Conservation (phyloP, 2,797 vertebrate species). For the Toxotes lorentzi region DNA sequence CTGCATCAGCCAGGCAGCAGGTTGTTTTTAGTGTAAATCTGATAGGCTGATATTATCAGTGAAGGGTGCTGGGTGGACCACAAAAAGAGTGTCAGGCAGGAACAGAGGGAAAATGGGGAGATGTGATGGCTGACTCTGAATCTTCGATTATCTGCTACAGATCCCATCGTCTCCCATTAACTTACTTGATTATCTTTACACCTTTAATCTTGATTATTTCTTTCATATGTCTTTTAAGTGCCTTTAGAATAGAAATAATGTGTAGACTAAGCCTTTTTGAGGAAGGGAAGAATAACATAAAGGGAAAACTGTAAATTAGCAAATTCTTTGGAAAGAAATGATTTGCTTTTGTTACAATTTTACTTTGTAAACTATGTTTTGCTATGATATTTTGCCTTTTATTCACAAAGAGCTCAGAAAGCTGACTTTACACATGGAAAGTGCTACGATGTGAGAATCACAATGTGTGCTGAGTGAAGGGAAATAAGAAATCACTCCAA, state of each 20-base stretch:
- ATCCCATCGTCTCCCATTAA: conserved; percentile 56
- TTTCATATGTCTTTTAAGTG: conserved; percentile 90
- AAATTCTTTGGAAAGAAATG: conserved; percentile 37
- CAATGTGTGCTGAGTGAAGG: conserved; percentile 19
- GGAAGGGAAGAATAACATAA: conserved; percentile 56
- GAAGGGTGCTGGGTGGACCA: conserved; percentile 75
- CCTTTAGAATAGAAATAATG: conserved; percentile 88
- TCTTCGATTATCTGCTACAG: conserved; percentile 58
- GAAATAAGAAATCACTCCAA: conserved; percentile 18
- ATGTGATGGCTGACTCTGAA: conserved; percentile 49
- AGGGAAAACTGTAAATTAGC: conserved; percentile 63
- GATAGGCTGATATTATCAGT: conserved; percentile 40
- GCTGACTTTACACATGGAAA: conserved; percentile 40
- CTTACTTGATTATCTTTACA: conserved; percentile 78
- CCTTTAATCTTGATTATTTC: conserved; percentile 78
- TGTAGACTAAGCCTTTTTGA: conserved; percentile 71
- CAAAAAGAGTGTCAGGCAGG: conserved; percentile 48
- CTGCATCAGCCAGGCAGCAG: conserved; percentile 30
- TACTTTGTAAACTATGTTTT: conserved; percentile 69
- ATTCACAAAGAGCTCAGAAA: conserved; percentile 38
- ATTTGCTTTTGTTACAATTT: conserved; percentile 63
- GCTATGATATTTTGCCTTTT: conserved; percentile 68
- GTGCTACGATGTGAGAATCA: conserved; percentile 61
- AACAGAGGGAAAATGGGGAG: conserved; percentile 36
- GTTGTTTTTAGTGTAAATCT: conserved; percentile 44